phyloP scores from a whole-genome alignment of 1,140 invertebrate genomes.

The Euglossa dilemma region DNA sequence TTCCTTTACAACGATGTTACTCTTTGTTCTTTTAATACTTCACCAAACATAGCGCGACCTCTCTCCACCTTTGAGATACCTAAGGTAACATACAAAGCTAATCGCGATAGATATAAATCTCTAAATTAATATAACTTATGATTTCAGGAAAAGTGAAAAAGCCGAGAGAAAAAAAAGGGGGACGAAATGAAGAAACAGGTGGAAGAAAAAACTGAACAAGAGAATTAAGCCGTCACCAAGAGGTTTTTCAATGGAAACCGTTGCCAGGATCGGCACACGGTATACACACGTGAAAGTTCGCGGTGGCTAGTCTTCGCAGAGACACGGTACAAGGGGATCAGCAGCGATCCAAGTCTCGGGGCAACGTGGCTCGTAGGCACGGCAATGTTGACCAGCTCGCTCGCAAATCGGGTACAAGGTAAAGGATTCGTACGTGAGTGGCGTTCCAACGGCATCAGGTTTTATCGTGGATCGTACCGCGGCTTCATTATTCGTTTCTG shows the following conservation, averaged over 20 bases:
- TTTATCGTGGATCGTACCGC: conserved; percentile 62
- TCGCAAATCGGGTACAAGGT: conserved; percentile 66
- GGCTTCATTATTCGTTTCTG: conserved; percentile 68
- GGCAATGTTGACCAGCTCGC: conserved; percentile 55
- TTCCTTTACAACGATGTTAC: not conserved
- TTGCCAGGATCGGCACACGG: not conserved
- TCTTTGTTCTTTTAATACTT: not conserved
- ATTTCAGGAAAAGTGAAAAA: too few species aligned
- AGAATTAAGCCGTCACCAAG: not conserved
- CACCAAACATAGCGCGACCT: not conserved
- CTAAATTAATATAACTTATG: too few species aligned
- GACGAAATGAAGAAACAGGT: too few species aligned
- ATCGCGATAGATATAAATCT: too few species aligned
- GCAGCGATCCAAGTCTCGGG: conserved; percentile 9
- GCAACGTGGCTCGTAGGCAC: conserved; percentile 49
- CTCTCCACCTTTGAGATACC: too few species aligned
- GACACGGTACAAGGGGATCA: not conserved
- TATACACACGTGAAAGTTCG: conserved; percentile 9
- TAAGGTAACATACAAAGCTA: too few species aligned
- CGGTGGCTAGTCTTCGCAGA: not conserved
- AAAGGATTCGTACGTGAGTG: conserved; percentile 65
- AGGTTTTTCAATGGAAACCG: not conserved
- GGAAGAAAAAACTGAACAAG: not conserved
- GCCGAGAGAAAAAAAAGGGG: too few species aligned
- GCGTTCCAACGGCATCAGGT: conserved; percentile 59